Evolutionary conservation across 2,888 invertebrate genomes (phyloP), one percentile per base, ranked within the genome.

Genomic region (Melieria omissa): DNA sequence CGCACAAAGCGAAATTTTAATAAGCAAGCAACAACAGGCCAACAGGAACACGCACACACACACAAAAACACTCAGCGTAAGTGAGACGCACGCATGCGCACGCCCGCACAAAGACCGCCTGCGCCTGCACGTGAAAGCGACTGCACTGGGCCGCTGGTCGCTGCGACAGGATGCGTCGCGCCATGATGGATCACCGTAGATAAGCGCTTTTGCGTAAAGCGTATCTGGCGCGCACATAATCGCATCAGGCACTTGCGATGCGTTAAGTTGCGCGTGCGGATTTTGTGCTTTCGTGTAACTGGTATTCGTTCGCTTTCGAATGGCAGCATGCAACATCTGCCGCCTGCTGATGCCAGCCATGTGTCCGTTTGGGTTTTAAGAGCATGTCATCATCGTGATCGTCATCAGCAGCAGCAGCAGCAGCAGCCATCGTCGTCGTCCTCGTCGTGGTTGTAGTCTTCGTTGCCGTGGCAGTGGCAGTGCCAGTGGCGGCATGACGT

Each of bases 141-240:
- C 44, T 65, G 65, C 65, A 12, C 55, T 45, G 45, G 14, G 16
- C 12, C 12, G 41, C 58, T 29, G 29, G 29, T 29, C 29, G 10
- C 46, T 10, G 46, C 47, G 58, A 58, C 57, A 29, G 29, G 29
- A 29, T 29, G 29, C 29, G 58, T 58, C 66, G 49, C 79, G 77
- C 58, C 78, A 82, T 82, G 82, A 82, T 82, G 84, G 82, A 82
- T 82, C 82, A 83, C 82, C 82, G 82, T 82, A 84, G 82, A 82
- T 82, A 82, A 84, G 84, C 70, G 52, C 52, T 63, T 70, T 62
- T 74, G 74, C 70, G 71, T 66, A 72, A 66, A 70, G 65, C 70
- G 58, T 66, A 70, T 72, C 74, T 81, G 83, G 82, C 82, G 80
- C 80, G 82, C 82, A 80, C 78, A 81, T 82, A 82, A 82, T 82